phyloP scores from a whole-genome alignment of 2,888 invertebrate genomes.

The Lumbricus terrestris region DNA sequence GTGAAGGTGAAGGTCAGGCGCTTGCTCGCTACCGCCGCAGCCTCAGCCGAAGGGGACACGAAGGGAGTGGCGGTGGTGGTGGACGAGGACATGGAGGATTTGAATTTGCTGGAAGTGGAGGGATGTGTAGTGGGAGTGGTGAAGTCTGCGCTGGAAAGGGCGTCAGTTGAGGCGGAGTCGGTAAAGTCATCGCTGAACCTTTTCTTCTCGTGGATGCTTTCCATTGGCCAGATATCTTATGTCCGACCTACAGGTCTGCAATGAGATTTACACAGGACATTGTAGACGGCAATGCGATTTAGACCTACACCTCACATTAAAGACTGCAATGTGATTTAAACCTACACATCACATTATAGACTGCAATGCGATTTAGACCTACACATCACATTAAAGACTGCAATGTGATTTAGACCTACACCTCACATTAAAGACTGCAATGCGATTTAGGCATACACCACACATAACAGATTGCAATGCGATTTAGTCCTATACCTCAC shows the following conservation, averaged over 20 bases:
- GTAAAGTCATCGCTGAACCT: background rate
- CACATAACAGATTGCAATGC: too few species aligned
- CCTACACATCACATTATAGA: too few species aligned
- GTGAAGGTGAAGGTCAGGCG: background rate
- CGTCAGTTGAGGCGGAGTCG: background rate
- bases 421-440: too few species aligned
- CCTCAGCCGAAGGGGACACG: background rate
- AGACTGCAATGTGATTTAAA: too few species aligned
- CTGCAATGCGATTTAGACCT: too few species aligned
- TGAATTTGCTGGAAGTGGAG: background rate
- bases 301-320: background rate
- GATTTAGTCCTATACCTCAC: too few species aligned
- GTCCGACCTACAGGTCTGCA: background rate
- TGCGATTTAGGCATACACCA: background rate
- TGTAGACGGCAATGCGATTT: too few species aligned
- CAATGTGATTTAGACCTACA: too few species aligned
- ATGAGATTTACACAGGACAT: too few species aligned
- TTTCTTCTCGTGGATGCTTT: background rate
- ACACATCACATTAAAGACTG: background rate
- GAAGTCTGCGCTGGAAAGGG: background rate
- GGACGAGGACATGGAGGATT: background rate
- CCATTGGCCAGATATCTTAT: background rate
- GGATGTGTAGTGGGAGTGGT: background rate
- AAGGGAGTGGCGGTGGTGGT: background rate
- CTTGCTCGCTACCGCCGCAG: background rate